Evolutionary conservation across 2,888 invertebrate genomes (phyloP).

Genomic region (Nasonia oneida): DNA sequence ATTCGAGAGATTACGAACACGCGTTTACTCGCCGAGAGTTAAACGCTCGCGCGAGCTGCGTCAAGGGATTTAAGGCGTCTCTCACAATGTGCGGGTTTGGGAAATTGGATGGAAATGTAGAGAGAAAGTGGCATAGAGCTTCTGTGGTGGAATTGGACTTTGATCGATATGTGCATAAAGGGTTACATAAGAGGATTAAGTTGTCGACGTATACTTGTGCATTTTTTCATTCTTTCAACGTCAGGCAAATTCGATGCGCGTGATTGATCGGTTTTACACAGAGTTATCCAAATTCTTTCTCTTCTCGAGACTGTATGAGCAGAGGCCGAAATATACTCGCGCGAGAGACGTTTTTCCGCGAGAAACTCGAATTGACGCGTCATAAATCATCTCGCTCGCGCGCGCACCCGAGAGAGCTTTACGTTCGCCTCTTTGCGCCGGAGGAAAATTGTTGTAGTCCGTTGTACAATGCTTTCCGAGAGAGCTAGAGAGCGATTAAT

Average conservation of each 20-base stretch:
- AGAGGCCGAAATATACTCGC: not conserved
- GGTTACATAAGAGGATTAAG: not conserved
- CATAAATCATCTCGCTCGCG: conserved; percentile 42
- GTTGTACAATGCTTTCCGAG: conserved; percentile 32
- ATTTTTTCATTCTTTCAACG: not conserved
- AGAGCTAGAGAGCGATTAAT: conserved; percentile 30
- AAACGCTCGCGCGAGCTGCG: conserved; percentile 12
- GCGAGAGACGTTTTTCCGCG: conserved; percentile 29
- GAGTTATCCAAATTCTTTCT: not conserved
- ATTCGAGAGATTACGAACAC: conserved; percentile 35
- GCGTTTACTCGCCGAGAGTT: conserved; percentile 20
- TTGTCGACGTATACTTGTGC: not conserved
- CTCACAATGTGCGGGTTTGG: not conserved
- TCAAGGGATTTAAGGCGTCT: not conserved
- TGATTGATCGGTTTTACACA: not conserved
- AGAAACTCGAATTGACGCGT: conserved; percentile 16
- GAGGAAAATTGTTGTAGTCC: conserved; percentile 48
- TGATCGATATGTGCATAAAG: not conserved
- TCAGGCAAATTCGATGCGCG: not conserved
- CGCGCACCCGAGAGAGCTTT: conserved; percentile 35
- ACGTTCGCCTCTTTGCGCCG: conserved; percentile 29
- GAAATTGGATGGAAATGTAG: conserved; percentile 20
- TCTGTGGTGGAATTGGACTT: not conserved
- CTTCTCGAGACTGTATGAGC: not conserved
- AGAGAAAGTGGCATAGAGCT: conserved; percentile 5